Conservation (phyloP, 2,113 vertebrate species). For the Caracal caracal region DNA sequence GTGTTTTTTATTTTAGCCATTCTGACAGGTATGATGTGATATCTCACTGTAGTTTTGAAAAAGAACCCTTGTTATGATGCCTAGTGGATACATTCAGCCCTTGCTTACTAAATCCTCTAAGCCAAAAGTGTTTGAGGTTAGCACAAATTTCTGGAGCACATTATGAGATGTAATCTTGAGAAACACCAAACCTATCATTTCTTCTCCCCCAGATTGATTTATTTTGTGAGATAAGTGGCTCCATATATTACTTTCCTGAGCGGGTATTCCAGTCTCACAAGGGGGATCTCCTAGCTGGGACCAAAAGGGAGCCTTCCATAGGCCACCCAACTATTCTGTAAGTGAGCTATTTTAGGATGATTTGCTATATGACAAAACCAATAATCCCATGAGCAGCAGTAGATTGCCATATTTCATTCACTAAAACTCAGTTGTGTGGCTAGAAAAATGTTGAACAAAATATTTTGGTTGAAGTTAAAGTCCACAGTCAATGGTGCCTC, state of each 20-base stretch:
- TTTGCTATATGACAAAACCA: neutral
- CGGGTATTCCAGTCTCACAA: neutral
- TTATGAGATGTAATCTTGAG: neutral
- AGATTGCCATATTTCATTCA: neutral
- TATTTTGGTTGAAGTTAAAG: conserved; percentile 23
- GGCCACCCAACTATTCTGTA: neutral
- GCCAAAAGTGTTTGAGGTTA: neutral
- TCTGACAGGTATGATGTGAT: neutral
- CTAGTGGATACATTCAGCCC: neutral
- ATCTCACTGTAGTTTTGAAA: neutral
- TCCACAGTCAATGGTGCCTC: neutral
- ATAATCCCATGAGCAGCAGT: neutral
- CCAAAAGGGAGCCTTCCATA: neutral
- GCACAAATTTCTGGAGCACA: neutral
- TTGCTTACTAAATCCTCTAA: conserved; percentile 5
- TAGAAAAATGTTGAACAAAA: neutral
- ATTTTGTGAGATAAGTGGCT: neutral
- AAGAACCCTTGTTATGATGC: neutral
- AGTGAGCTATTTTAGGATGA: neutral
- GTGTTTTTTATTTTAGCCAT: neutral
- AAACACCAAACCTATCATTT: neutral
- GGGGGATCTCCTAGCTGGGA: neutral
- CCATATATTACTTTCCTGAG: neutral
- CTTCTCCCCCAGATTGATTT: neutral
- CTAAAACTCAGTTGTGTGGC: neutral